Conservation (phyloP, 2,113 vertebrate species). For the Montifringilla adamsi region DNA sequence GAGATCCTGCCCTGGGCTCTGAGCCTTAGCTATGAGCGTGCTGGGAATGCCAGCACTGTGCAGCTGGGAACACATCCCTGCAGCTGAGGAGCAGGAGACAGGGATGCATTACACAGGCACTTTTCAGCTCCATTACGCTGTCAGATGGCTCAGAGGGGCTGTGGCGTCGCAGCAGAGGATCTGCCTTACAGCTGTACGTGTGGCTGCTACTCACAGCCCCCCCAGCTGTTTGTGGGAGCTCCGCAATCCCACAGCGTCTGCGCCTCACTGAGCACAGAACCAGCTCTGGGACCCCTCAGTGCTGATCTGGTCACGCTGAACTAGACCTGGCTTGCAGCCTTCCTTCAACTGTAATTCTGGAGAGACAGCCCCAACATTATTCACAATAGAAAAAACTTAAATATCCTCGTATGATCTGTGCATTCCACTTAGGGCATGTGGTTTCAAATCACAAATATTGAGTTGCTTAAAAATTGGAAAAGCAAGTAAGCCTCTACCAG, state of each 20-base stretch:
- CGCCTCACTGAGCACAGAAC: not conserved
- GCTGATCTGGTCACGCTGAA: not conserved
- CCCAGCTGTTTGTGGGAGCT: slow-evolving; percentile 3
- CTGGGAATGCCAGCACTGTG: not conserved
- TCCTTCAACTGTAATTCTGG: not conserved
- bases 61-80: not conserved
- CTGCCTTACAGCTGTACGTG: not conserved
- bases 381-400: not conserved
- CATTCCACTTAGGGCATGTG: not conserved
- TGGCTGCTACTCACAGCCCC: slow-evolving; percentile 28
- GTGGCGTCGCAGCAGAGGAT: slow-evolving; percentile 24
- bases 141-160: slow-evolving; percentile 35
- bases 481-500: not conserved
- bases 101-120: not conserved
- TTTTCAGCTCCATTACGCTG: slow-evolving; percentile 53
- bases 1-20: not conserved
- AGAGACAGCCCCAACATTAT: not conserved
- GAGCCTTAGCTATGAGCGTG: not conserved
- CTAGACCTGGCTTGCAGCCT: not conserved
- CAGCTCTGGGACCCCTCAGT: not conserved
- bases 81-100: not conserved
- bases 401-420: not conserved
- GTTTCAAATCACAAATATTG: not conserved
- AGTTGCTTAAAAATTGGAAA: not conserved
- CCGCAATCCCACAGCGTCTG: not conserved